Percentiles rank a stretch among this genome's conserved stretches.
Evolutionary conservation across 2,888 invertebrate species (phyloP).

Genomic region (Frankliniella intonsa): DNA sequence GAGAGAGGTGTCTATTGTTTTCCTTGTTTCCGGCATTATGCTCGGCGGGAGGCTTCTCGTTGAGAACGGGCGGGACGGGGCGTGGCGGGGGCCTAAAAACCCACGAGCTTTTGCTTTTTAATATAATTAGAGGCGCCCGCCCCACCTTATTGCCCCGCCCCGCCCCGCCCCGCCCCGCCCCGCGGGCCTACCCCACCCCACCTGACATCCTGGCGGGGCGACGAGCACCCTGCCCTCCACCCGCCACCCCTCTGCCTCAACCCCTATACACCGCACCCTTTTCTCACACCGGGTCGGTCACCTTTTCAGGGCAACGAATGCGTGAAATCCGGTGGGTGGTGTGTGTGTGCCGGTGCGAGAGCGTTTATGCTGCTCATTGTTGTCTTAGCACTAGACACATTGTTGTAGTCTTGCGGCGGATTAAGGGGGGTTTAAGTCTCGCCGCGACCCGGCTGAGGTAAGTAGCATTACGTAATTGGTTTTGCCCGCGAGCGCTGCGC

Average conservation of each 20-base stretch:
- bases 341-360: conserved; percentile 27
- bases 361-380: conserved; percentile 12
- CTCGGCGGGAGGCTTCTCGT: too few relatives aligned
- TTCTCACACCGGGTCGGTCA: background rate
- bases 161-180: background rate
- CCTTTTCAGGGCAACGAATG: background rate
- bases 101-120: background rate
- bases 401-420: conserved; percentile 1
- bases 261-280: background rate
- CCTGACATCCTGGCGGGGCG: too few relatives aligned
- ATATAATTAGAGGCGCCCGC: background rate
- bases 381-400: background rate
- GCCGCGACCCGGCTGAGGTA: background rate
- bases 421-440: background rate
- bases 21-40: too few relatives aligned
- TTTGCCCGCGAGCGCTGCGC: background rate
- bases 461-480: conserved; percentile 7
- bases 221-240: background rate
- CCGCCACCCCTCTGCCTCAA: background rate
- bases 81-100: too few relatives aligned
- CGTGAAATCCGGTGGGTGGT: conserved; percentile 1
- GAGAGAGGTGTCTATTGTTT: too few relatives aligned
- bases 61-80: too few relatives aligned
- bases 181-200: background rate
- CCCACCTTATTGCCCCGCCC: background rate